Conservation (phyloP, 2,797 vertebrate species). For the Mustela erminea region DNA sequence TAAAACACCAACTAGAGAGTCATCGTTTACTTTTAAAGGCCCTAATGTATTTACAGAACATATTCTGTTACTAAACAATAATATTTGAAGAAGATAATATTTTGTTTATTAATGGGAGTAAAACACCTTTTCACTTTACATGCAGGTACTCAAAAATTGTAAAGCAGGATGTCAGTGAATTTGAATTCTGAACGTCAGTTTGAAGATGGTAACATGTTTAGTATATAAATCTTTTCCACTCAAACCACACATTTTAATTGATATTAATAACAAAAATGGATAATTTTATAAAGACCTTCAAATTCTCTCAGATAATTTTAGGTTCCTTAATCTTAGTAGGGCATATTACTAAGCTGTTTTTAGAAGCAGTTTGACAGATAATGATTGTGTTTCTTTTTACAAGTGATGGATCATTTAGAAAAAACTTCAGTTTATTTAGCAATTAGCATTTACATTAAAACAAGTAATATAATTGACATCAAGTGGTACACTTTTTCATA, state of each 20-base stretch:
- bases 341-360: constrained; percentile 50
- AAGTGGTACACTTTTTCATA: constrained; percentile 70
- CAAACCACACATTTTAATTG: constrained; percentile 76
- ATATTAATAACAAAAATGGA: constrained; percentile 69
- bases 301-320: constrained; percentile 72
- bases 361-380: constrained; percentile 69
- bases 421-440: constrained; percentile 56
- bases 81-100: constrained; percentile 76
- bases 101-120: constrained; percentile 81
- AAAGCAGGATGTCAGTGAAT: constrained; percentile 85
- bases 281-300: constrained; percentile 75
- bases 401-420: constrained; percentile 66
- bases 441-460: constrained; percentile 71
- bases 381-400: constrained; percentile 61
- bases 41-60: constrained; percentile 73
- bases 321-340: constrained; percentile 60
- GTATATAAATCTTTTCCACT: constrained; percentile 82
- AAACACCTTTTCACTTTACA: constrained; percentile 85
- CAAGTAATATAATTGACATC: constrained; percentile 66
- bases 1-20: constrained; percentile 67
- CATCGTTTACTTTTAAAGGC: constrained; percentile 69
- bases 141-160: constrained; percentile 84
- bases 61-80: constrained; percentile 77
- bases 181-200: constrained; percentile 85
- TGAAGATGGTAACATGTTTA: constrained; percentile 86